Percentiles rank a stretch among this genome's conserved stretches.
Conservation (phyloP, 2,113 vertebrate genomes). For the Atrichornis clamosus region DNA sequence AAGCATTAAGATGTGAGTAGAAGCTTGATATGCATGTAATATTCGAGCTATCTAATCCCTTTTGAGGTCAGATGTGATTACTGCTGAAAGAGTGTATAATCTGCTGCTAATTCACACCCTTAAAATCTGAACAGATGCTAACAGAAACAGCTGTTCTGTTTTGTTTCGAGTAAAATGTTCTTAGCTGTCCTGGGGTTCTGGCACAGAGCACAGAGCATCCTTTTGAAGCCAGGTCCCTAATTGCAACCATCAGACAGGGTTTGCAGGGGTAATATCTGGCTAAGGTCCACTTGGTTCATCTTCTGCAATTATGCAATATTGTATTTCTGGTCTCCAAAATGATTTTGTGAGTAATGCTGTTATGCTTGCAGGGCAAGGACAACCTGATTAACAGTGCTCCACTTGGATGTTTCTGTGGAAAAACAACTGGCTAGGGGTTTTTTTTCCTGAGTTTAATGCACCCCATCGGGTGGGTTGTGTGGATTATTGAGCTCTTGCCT, state of each 20-base stretch:
- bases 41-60: background rate
- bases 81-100: background rate
- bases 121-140: background rate
- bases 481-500: slow-evolving; percentile 43
- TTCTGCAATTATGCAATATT: background rate
- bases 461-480: background rate
- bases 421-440: background rate
- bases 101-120: background rate
- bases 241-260: background rate
- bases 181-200: background rate
- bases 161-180: background rate
- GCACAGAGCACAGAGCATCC: background rate
- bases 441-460: background rate
- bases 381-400: background rate
- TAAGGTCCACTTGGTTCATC: background rate
- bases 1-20: background rate
- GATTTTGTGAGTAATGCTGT: background rate
- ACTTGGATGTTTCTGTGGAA: background rate
- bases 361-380: background rate
- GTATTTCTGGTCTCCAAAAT: slow-evolving; percentile 12
- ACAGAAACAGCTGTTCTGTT: background rate
- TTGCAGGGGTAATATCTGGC: background rate
- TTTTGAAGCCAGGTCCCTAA: background rate
- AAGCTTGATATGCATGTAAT: background rate
- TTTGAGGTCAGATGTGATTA: background rate